Percentiles rank a stretch among this genome's conserved stretches.
These are phyloP conservation scores for Anas platyrhynchos DNA, from an alignment of 2,113 vertebrate species.

Conservation along the genomic window DNA sequence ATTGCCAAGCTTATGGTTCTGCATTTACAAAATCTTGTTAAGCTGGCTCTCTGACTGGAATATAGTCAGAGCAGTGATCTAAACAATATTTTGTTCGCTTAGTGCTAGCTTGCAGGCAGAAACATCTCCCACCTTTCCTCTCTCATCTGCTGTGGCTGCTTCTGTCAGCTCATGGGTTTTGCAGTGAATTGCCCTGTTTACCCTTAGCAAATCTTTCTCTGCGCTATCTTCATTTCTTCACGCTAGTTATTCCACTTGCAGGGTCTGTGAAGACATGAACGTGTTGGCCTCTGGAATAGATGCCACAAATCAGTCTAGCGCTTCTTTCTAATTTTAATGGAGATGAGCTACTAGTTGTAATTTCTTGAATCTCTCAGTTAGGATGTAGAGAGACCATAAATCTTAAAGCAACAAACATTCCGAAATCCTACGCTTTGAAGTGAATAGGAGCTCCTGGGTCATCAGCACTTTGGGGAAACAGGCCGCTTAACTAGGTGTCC, in stretches of 20 bases:
- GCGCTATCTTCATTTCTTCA: not conserved
- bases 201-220: not conserved
- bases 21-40: not conserved
- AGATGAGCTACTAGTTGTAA: conserved; percentile 39
- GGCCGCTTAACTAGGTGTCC: conserved; percentile 17
- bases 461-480: conserved; percentile 47
- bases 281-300: not conserved
- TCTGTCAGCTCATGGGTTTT: not conserved
- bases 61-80: not conserved
- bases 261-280: not conserved
- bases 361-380: conserved; percentile 49
- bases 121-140: not conserved
- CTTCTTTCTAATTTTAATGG: conserved; percentile 69
- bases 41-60: not conserved
- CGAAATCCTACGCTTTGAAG: conserved; percentile 59
- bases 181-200: not conserved
- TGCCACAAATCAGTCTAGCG: conserved; percentile 57
- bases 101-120: not conserved
- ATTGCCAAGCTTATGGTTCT: not conserved
- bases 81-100: not conserved
- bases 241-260: not conserved
- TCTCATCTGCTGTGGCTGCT: not conserved
- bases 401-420: conserved; percentile 54
- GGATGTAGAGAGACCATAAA: conserved; percentile 54
- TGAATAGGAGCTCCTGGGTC: conserved; percentile 36